A percentile compares a stretch with the other conserved stretches of the same genome.
Evolutionary conservation across 2,113 vertebrate genomes (phyloP).

Genomic region (Neomonachus schauinslandi): DNA sequence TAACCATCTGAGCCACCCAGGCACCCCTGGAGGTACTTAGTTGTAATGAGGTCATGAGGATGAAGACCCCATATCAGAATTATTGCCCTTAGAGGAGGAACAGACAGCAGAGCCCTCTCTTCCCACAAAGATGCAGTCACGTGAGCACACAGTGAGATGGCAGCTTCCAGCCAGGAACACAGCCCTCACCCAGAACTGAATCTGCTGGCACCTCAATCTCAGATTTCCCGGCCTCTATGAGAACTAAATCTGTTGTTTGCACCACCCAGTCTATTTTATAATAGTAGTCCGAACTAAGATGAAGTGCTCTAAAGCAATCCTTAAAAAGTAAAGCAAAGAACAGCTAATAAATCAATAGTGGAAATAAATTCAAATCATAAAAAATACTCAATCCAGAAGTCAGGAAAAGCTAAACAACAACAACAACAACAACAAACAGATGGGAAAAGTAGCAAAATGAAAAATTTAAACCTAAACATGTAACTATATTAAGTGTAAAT

Average conservation of each 20-base stretch:
- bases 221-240: neutral
- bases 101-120: neutral
- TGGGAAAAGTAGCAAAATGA: neutral
- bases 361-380: neutral
- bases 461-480: constrained; percentile 2
- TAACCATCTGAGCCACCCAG: too few species aligned
- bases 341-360: neutral
- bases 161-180: neutral
- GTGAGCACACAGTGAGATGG: neutral
- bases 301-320: neutral
- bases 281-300: neutral
- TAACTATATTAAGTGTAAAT: neutral
- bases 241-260: neutral
- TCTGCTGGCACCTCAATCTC: neutral
- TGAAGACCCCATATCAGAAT: neutral
- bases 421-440: neutral
- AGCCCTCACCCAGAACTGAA: neutral
- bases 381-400: neutral
- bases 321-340: neutral
- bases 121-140: neutral
- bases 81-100: neutral
- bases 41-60: neutral
- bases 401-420: neutral
- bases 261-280: neutral
- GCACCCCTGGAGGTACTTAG: neutral